Evolutionary conservation across 1,140 invertebrate species (phyloP).

Genomic region (Drosophila pachea): DNA sequence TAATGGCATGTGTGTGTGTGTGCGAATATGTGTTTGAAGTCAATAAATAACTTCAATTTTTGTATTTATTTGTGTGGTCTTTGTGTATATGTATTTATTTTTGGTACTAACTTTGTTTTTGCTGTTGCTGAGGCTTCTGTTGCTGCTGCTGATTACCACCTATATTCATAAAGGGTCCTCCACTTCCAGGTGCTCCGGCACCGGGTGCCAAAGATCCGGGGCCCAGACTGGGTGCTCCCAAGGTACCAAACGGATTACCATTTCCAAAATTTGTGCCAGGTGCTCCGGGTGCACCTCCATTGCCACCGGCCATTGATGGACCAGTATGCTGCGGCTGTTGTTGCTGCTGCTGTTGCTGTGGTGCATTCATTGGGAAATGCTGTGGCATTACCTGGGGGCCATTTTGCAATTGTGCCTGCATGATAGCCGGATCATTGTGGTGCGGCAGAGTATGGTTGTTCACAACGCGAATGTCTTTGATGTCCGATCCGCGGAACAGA

Average conservation of each 20-base stretch:
- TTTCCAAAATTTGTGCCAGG: conserved; percentile 54
- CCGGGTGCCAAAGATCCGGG: conserved; percentile 80
- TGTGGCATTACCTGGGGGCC: conserved; percentile 77
- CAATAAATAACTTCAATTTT: conserved; percentile 8
- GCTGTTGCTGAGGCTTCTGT: conserved; percentile 83
- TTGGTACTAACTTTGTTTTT: conserved; percentile 85
- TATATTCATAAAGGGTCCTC: conserved; percentile 80
- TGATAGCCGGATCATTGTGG: conserved; percentile 96
- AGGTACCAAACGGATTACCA: conserved; percentile 72
- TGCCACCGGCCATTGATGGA: conserved; percentile 48
- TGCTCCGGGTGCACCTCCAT: conserved; percentile 41
- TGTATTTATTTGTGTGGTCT: conserved; percentile 5
- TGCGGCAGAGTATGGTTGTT: conserved; percentile 86
- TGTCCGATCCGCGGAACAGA: conserved; percentile 97
- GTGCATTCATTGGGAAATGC: conserved; percentile 72
- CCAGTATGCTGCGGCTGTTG: conserved; percentile 48
- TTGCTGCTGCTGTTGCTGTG: conserved; percentile 57
- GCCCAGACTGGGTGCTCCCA: conserved; percentile 65
- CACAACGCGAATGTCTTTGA: conserved; percentile 98
- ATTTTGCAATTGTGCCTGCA: conserved; percentile 89
- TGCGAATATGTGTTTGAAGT: conserved; percentile 1
- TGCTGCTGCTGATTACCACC: conserved; percentile 79
- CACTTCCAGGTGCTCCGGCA: conserved; percentile 81
- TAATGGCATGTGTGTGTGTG: conserved; percentile 27
- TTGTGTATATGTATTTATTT: neutral